Evolutionary conservation across 2,888 invertebrate genomes (phyloP), one percentile per base, ranked within the genome.

Genomic region (Ormyrus rosae): DNA sequence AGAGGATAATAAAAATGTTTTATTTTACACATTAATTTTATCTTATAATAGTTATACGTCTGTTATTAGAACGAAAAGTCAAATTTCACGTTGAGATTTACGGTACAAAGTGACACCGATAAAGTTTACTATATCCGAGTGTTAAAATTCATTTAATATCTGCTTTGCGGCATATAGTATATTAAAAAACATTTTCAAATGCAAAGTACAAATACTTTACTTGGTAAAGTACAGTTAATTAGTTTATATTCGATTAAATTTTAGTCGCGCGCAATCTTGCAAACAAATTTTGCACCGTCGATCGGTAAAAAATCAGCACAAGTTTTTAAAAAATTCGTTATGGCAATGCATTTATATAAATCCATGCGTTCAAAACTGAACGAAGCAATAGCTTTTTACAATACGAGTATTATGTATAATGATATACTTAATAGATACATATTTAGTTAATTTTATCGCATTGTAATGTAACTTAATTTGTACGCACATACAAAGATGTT

Each of bases 161-260:
- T 67, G 48, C 63, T 5, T 34, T 50, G 61, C 19, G 50, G 65
- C 56, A 48, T 72, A 51, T 45, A 9, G 34, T 56, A 69, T 55
- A 46, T 45, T 6, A 50, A 50, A 8, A 71, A 34, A 45, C 10
- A 45, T 68, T 7, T 45, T 55, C 11, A 11, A 51, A 65, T 19
- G 55, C 3, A 53, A 67, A 67, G 51, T 67, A 67, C 53, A 34
- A 63, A 63, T 45, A 67, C 53, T 67, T 34, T 46, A 53, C 53
- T 53, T 53, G 8, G 10, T 53, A 53, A 53, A 53, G 53, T 53
- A 53, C 9, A 53, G 5, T 10, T 10, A 53, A 53, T 10, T 53
- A 53, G 10, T 10, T 10, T 53, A 10, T 10, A 53, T 53, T 53
- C 10, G 53, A 10, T 10, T 53, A 8, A 53, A 10, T 34, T 34